phyloP scores from a whole-genome alignment of 2,797 vertebrate genomes.

The Rhabdophis nuchalis region DNA sequence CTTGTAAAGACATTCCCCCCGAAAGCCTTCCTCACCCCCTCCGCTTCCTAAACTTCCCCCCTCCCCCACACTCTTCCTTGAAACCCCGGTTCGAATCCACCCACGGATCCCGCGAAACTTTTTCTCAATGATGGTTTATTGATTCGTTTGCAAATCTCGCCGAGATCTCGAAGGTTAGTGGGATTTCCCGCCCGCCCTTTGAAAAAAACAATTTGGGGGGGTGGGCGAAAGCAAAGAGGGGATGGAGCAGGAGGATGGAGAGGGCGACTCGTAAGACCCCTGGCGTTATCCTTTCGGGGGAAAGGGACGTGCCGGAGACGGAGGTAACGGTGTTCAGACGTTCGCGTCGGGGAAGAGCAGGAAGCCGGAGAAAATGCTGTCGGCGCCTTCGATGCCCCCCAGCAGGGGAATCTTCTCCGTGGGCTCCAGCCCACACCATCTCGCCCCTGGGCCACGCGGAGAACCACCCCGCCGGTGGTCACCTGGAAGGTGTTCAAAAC shows the following conservation, averaged over 20 bases:
- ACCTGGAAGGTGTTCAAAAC: slow-evolving; percentile 65
- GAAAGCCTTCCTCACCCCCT: neutral
- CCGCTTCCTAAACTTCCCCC: neutral
- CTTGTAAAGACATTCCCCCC: neutral
- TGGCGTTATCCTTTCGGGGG: neutral
- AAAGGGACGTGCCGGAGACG: fast-evolving
- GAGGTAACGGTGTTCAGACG: neutral
- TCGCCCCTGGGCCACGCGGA: slow-evolving; percentile 61
- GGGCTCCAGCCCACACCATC: slow-evolving; percentile 67
- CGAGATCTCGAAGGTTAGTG: neutral
- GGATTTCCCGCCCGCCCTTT: too few species aligned
- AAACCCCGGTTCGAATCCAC: neutral
- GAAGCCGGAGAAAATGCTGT: slow-evolving; percentile 80
- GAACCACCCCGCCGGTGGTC: slow-evolving; percentile 74
- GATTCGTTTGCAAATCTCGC: neutral
- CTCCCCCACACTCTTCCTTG: too few species aligned
- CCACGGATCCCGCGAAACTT: neutral
- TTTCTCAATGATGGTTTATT: neutral
- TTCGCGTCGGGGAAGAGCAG: slow-evolving; percentile 69
- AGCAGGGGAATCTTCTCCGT: slow-evolving; percentile 64
- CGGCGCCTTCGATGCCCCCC: slow-evolving; percentile 65
- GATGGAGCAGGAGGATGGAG: neutral
- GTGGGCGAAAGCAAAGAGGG: too few species aligned
- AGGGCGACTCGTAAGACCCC: neutral
- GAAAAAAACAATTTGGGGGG: too few species aligned